phyloP scores from a whole-genome alignment of 2,113 vertebrate species.

The Neodon shergylaensis region DNA sequence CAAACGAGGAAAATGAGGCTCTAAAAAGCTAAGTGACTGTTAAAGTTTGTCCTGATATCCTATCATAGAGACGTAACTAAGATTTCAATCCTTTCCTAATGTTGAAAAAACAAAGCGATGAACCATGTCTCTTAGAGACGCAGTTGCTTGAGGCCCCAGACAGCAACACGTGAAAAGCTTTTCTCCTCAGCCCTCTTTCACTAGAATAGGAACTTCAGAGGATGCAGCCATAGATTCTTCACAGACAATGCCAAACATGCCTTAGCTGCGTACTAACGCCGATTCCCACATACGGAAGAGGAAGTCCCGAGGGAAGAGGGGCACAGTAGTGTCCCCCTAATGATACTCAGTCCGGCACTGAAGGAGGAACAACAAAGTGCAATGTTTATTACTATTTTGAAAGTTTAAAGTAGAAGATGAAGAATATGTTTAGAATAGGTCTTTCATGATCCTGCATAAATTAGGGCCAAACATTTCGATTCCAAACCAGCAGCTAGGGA shows the following conservation, averaged over 20 bases:
- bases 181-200: neutral
- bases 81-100: neutral
- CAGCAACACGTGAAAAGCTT: neutral
- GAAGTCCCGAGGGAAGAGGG: neutral
- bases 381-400: slow-evolving; percentile 63
- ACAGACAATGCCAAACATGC: neutral
- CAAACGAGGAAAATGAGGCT: neutral
- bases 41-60: neutral
- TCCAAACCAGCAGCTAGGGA: slow-evolving; percentile 42
- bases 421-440: slow-evolving; percentile 21
- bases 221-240: neutral
- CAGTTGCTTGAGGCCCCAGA: neutral
- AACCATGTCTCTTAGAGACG: neutral
- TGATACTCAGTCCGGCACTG: neutral
- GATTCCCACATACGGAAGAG: neutral
- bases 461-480: slow-evolving; percentile 61
- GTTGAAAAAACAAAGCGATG: neutral
- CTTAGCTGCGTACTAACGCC: neutral
- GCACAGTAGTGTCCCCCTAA: neutral
- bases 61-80: too few species aligned
- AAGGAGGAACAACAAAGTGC: slow-evolving; percentile 50
- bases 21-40: neutral
- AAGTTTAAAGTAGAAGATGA: slow-evolving; percentile 61
- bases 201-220: neutral
- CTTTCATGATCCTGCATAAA: slow-evolving; percentile 40